Percentiles rank a stretch among this genome's conserved stretches.
Conservation (phyloP, 1,140 invertebrate genomes). For the Bombyx mori region ASM3026992v2 NC_085122.1:13246001-13246500, state of each 20-base stretch:
- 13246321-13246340: background rate
- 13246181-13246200: too few relatives aligned
- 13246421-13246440: slow-evolving; percentile 55
- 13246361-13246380: slow-evolving; percentile 27
- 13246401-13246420: slow-evolving; percentile 63
- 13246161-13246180: too few relatives aligned
- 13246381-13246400: slow-evolving; percentile 51
- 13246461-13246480: slow-evolving; percentile 24
- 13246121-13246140: too few relatives aligned
- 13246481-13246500: slow-evolving; percentile 12
- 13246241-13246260: background rate
- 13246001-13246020: too few relatives aligned
- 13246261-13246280: background rate
- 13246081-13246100: too few relatives aligned
- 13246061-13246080: too few relatives aligned
- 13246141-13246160: too few relatives aligned
- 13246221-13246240: background rate
- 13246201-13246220: background rate
- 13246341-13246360: slow-evolving; percentile 46
- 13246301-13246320: background rate
- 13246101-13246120: too few relatives aligned
- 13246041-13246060: too few relatives aligned
- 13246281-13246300: background rate
- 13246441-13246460: slow-evolving; percentile 42
- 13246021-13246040: too few relatives aligned